phyloP scores from a whole-genome alignment of 2,797 vertebrate genomes.

The Cossypha heuglini region DNA sequence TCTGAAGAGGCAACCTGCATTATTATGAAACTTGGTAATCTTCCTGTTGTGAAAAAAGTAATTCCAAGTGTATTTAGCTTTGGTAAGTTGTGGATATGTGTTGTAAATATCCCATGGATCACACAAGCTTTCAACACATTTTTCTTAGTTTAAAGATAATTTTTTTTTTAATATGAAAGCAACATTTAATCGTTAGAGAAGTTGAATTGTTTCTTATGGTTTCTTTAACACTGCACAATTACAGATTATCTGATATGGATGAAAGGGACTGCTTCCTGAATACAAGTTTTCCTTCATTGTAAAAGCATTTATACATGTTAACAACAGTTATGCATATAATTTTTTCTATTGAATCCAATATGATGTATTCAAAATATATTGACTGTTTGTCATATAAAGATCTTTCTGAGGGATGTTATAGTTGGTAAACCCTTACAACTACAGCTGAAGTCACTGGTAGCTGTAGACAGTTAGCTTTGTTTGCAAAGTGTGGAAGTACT shows the following conservation, averaged over 20 bases:
- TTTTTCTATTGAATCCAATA: not conserved
- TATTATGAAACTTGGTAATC: constrained; percentile 77
- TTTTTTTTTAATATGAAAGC: not conserved
- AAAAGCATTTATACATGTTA: not conserved
- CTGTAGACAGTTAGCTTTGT: not conserved
- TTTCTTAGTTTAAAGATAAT: not conserved
- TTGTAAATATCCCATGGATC: not conserved
- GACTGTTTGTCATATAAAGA: not conserved
- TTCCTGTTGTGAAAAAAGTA: constrained; percentile 61
- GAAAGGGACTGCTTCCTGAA: not conserved
- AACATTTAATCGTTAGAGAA: not conserved
- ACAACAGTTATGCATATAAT: not conserved
- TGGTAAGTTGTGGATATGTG: constrained; percentile 76
- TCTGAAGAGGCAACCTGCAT: constrained; percentile 81
- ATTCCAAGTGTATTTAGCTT: constrained; percentile 87
- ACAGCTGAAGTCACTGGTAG: not conserved
- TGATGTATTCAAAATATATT: not conserved
- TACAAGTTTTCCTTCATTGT: not conserved
- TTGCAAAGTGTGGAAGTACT: not conserved
- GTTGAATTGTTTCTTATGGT: not conserved
- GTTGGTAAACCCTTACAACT: not conserved
- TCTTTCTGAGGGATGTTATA: not conserved
- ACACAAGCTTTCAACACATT: not conserved
- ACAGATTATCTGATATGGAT: not conserved
- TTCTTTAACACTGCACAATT: not conserved